Percentiles rank a stretch among this genome's conserved stretches.
Evolutionary conservation across 1,140 invertebrate species (phyloP).

Genomic region (Caenorhabditis tropicalis): DNA sequence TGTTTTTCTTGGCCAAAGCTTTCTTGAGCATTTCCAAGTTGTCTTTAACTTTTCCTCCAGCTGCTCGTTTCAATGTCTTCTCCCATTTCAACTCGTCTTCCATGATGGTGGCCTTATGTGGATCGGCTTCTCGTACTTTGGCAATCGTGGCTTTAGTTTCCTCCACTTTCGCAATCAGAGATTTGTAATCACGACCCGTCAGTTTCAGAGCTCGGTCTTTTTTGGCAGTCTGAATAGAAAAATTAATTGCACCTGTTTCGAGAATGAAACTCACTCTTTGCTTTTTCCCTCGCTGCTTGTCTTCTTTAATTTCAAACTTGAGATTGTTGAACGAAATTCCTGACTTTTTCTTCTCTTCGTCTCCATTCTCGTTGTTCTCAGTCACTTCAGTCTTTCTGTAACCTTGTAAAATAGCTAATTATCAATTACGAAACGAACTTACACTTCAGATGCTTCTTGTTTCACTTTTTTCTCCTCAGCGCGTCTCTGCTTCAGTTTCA

Average conservation of each 20-base stretch:
- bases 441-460: not conserved
- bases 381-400: not conserved
- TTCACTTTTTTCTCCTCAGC: not conserved
- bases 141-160: conserved; percentile 28
- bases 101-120: conserved; percentile 28
- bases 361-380: not conserved
- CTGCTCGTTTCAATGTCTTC: conserved; percentile 21
- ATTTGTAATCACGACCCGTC: conserved; percentile 1
- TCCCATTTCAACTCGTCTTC: conserved; percentile 29
- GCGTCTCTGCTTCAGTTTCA: conserved; percentile 24
- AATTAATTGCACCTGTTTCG: no score
- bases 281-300: conserved; percentile 26
- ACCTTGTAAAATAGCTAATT: not conserved
- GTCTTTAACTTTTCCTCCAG: conserved; percentile 23
- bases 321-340: conserved; percentile 17
- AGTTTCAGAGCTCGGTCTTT: conserved; percentile 5
- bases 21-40: conserved; percentile 28
- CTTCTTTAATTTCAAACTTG: conserved; percentile 14
- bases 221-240: not conserved
- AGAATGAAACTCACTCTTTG: not conserved
- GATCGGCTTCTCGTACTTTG: conserved; percentile 30
- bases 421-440: not conserved
- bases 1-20: not conserved
- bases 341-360: not conserved
- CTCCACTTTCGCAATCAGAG: conserved; percentile 1